phyloP scores from a whole-genome alignment of 1,140 invertebrate genomes.

The Eriosoma lanigerum region DNA sequence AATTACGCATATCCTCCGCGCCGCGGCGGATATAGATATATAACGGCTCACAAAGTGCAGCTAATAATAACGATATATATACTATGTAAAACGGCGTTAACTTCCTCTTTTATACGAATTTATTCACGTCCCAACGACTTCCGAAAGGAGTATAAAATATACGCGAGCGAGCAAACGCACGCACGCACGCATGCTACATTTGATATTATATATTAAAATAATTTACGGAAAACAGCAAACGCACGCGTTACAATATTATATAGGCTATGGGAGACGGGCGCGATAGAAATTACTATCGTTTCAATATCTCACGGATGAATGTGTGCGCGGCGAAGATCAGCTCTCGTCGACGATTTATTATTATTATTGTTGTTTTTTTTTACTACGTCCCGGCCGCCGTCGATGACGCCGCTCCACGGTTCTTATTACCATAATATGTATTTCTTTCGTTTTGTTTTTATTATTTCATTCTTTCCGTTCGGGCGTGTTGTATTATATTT shows the following conservation, averaged over 20 bases:
- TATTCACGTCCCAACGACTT: slow-evolving; percentile 47
- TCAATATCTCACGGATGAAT: slow-evolving; percentile 51
- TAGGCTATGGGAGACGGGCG: background rate
- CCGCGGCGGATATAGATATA: background rate
- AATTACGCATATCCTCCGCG: background rate
- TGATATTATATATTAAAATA: slow-evolving; percentile 48
- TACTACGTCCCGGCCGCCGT: background rate
- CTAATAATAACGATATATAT: slow-evolving; percentile 29
- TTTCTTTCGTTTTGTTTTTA: background rate
- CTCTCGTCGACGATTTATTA: slow-evolving; percentile 34
- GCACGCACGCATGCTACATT: slow-evolving; percentile 40
- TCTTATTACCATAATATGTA: slow-evolving; percentile 39
- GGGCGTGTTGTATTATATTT: background rate
- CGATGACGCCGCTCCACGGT: background rate
- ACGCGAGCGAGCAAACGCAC: too few species aligned
- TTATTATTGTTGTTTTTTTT: background rate
- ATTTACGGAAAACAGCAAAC: slow-evolving; percentile 42
- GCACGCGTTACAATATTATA: too few species aligned
- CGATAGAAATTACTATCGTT: slow-evolving; percentile 39
- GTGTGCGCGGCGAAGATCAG: background rate
- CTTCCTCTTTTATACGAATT: slow-evolving; percentile 48
- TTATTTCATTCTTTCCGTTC: background rate
- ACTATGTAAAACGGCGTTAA: slow-evolving; percentile 46
- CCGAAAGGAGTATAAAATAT: slow-evolving; percentile 39
- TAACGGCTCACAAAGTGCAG: slow-evolving; percentile 12